A percentile compares a stretch with the other conserved stretches of the same genome.
phyloP scores from a whole-genome alignment of 2,797 vertebrate species.

The Selene dorsalis region DNA sequence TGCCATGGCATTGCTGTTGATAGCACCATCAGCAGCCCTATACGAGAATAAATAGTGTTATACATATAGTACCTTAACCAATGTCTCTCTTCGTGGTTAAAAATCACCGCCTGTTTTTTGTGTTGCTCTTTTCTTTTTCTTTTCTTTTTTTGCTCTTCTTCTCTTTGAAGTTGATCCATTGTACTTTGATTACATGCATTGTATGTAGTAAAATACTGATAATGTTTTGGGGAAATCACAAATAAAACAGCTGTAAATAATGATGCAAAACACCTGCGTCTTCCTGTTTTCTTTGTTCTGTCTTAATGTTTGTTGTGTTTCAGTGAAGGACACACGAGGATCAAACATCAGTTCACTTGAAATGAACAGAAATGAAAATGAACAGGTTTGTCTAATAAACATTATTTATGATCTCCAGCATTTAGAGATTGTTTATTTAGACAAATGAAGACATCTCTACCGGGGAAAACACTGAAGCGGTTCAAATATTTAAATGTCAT shows the following conservation, averaged over 20 bases:
- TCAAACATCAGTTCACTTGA: background rate
- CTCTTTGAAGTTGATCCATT: conserved; percentile 79
- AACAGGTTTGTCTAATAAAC: too few relatives aligned
- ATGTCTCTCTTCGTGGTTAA: conserved; percentile 65
- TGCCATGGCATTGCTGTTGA: conserved; percentile 70
- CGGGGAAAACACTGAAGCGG: background rate
- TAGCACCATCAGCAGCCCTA: conserved; percentile 55
- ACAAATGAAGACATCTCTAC: background rate
- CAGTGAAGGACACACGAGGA: background rate
- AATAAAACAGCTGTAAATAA: conserved; percentile 87
- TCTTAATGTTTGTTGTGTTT: background rate
- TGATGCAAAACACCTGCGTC: conserved; percentile 68
- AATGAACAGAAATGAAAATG: background rate
- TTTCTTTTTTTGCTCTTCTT: conserved; percentile 62
- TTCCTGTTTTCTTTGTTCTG: conserved; percentile 11
- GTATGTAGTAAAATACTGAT: conserved; percentile 83
- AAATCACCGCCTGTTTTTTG: conserved; percentile 66
- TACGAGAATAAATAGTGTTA: conserved; percentile 63
- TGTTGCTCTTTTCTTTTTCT: conserved; percentile 61
- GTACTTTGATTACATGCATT: conserved; percentile 83
- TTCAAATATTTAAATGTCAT: background rate
- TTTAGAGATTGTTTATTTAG: too few relatives aligned
- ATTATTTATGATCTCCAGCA: too few relatives aligned
- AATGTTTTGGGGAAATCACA: conserved; percentile 80
- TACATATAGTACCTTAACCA: conserved; percentile 69